Evolutionary conservation across 1,140 invertebrate species (phyloP), one percentile per base, ranked within the genome.

Genomic region (Babylonia areolata): DNA sequence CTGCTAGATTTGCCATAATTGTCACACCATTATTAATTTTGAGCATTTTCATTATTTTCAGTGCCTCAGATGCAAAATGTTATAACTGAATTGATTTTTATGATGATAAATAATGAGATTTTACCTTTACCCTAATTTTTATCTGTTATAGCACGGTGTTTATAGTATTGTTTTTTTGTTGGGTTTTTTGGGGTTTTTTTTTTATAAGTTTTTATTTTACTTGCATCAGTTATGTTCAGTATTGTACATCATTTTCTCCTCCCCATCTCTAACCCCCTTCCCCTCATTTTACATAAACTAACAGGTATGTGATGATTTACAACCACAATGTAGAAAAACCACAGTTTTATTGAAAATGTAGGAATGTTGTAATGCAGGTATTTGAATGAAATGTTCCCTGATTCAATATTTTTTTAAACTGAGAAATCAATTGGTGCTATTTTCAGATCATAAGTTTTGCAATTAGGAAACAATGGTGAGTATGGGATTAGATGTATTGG

Each of bases 341-440:
- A 64, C 58, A 64, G 17, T 51, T 64, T 20, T 64, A n/a, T 64
- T 64, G 58, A 64, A 23, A 12, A 64, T 64, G 17, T 23, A 12
- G 6, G 17, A 23, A 23, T 11, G 46, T 51, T 51, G 28, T n/a
- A n/a, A 28, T 3, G 46, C 58, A 20, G 58, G 28, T 64, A 23
- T 64, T 23, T 28, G 58, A 64, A 64, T 64, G 58, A n/a, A 64
- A 64, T 64, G 15, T 12, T 64, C 15, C n/a, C n/a, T n/a, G 5
- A 64, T 64, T n/a, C 15, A 64, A 5, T 64, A 64, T 64, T 64
- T 2, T 64, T 64, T 2, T 64, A 23, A 64, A 64, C 58, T 64
- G 58, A 64, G 58, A 64, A 64, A 64, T 64, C 20, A 64, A 64
- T 23, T 64, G 58, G 58, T 64, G 58, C 58, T 64, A 64, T n/a